These are phyloP conservation scores for Chloroceryle amazona DNA, from an alignment of 2,797 vertebrate species.

Conservation along the genomic window DNA sequence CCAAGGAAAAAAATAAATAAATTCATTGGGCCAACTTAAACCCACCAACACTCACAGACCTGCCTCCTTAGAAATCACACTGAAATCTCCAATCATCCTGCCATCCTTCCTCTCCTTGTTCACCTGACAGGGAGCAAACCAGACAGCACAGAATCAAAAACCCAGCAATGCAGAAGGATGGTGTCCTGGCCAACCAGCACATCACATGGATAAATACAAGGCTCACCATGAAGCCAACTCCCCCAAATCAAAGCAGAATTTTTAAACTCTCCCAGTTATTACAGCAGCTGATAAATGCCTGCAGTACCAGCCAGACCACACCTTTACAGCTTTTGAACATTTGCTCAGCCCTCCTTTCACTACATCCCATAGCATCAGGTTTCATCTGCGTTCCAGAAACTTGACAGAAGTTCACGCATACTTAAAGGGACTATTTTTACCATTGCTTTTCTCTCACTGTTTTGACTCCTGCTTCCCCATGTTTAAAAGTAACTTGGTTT, in stretches of 20 bases:
- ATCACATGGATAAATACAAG: neutral
- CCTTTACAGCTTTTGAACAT: conserved; percentile 15
- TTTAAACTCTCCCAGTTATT: neutral
- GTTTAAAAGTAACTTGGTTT: neutral
- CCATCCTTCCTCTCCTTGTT: neutral
- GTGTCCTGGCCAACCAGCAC: neutral
- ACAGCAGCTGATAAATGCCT: neutral
- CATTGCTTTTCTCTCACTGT: neutral
- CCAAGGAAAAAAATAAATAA: neutral
- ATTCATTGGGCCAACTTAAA: neutral
- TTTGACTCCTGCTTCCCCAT: neutral
- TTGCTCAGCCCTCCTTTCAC: neutral
- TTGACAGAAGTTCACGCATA: neutral
- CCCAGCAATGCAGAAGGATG: neutral
- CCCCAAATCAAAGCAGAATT: neutral
- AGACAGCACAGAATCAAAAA: neutral
- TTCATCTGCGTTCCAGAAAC: conserved; percentile 12
- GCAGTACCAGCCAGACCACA: neutral
- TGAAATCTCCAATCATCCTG: neutral
- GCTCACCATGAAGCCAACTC: neutral
- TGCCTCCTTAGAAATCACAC: neutral
- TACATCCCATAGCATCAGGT: neutral
- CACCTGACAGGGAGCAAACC: neutral
- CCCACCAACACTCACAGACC: neutral
- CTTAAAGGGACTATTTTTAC: neutral